Base-by-base conservation (phyloP, 1,140 invertebrate genomes). In the Drosophila novamexicana region DNA sequence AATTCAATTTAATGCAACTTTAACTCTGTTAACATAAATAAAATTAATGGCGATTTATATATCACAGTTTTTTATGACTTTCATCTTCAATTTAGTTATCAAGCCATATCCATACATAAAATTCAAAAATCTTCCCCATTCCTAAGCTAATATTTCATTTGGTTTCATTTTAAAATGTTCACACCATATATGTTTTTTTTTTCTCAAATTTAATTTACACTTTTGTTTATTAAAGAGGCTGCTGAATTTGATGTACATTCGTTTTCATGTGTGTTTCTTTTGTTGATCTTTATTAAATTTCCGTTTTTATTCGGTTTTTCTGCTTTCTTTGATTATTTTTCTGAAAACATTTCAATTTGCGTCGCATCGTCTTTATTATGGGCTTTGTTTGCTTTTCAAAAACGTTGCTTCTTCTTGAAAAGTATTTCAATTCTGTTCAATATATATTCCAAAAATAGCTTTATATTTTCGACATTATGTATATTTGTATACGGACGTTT, bases 381-480 rank as follows among this genome's bases (percentile, higher is more conserved):
- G 10, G 75, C 71, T 68, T 82, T 82, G 58, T 69, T 44, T 74
- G 62, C 40, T 22, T 54, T 52, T 68, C 40, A 8, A n/a, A 32
- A 64, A 29, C 22, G 22, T 29, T 29, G 22, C 22, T 44, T 14
- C 63, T 40, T 8, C 58, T 73, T 40, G 6, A 53, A 56, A 56
- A 39, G 14, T 50, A 29, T 45, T 77, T 14, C 42, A 14, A 56
- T 52, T 52, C 74, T 62, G 70, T 80, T 66, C 62, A 74, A 85
- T 84, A 81, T 85, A 83, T 86, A 78, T 78, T 86, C 82, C 82
- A 83, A 86, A 86, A 86, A 86, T 86, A 86, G 82, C 83, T 65
- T 68, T 85, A 86, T 88, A 86, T 82, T 86, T 86, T 86, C 82
- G 78, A 88, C 82, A 89, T 89, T 79, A 67, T 89, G 45, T 75